Base-by-base conservation (phyloP, 2,113 vertebrate species). In the Catharus bicknelli region DNA sequence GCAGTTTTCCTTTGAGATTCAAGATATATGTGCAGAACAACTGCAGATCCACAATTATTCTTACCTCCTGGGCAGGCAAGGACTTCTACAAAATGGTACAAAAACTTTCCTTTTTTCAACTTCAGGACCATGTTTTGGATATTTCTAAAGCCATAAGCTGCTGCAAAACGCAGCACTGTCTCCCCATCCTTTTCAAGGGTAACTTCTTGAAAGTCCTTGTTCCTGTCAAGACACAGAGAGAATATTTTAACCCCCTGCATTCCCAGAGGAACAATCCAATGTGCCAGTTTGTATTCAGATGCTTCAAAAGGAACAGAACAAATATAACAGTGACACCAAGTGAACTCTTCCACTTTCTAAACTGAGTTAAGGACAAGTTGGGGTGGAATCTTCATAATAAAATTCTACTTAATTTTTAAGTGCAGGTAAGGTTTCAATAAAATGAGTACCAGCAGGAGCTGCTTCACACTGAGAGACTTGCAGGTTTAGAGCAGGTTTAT, bases 151-250 rank as follows among this genome's bases (percentile, higher is more conserved):
- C 99, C 99, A 1, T 98, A 99, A 2, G 99, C 97, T 3, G 99
- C 99, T 20, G 99, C 99, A 34, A 99, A 99, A 89, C 98, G 98
- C 82, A 99, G 96, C 47, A 99, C 96, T 4, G 98, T 98, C 94
- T 99, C 98, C 16, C 99, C 99, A 6, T 99, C 98, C 61, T 98
- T 98, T 92, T 99, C 99, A 29, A 99, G 97, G 36, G 97, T 98
- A 50, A 99, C 99, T 94, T 99, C 99, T 80, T 98, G 99, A 88
- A 99, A 99, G 95, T 99, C 99, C n/a, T 98, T 98, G 97, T 99
- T 99, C 96, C 99, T 99, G 48, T 8, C 80, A 93, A 66, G 80
- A 76, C 7, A 73, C 8, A 77, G 0, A 53, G 57, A 81, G 53
- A 73, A 84, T 34, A n/a, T 34, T 72, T 84, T 36, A 63, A 92